A percentile compares a stretch with the other conserved stretches of the same genome.
Conservation (phyloP, 2,113 vertebrate species). For the Arvicanthis niloticus region DNA sequence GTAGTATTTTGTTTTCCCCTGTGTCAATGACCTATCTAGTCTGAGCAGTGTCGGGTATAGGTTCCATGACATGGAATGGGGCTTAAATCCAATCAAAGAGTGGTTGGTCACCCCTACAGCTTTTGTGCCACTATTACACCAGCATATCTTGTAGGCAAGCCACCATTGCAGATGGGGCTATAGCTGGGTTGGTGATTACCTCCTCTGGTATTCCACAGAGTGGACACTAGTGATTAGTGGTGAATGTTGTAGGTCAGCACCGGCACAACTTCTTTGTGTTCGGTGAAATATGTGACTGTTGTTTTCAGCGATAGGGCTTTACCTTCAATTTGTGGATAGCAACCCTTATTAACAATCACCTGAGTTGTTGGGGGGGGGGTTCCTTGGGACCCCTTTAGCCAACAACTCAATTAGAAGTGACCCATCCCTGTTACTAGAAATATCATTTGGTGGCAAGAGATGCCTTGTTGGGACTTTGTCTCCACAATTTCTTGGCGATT, state of each 20-base stretch:
- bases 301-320: background rate
- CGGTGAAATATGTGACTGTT: background rate
- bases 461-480: background rate
- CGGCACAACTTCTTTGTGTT: background rate
- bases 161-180: background rate
- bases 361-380: background rate
- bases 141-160: background rate
- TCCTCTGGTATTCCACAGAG: background rate
- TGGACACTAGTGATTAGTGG: background rate
- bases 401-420: background rate
- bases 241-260: background rate
- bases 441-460: background rate
- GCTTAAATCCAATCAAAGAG: background rate
- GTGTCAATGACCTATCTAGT: background rate
- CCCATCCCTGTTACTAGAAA: background rate
- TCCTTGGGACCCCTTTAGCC: background rate
- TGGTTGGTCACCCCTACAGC: background rate
- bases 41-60: background rate
- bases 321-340: background rate
- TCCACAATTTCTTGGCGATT: background rate
- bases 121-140: background rate
- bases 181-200: background rate
- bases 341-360: background rate
- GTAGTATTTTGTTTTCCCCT: background rate
- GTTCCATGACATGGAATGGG: background rate